These are phyloP conservation scores for Phalacrocorax brasilianus DNA, from an alignment of 2,113 vertebrate species.

Conservation along the genomic window DNA sequence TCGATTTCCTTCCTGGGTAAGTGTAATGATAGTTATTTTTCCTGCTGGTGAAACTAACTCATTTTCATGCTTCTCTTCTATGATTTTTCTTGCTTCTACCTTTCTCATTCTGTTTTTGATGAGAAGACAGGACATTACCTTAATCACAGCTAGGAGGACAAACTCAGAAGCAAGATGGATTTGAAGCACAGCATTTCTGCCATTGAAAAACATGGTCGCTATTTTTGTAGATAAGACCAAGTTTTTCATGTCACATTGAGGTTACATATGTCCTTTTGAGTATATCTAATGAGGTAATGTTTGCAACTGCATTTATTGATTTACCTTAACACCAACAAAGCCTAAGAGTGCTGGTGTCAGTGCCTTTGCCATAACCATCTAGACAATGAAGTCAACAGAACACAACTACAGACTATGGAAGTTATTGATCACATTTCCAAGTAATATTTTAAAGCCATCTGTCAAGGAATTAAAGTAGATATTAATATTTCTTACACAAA, in stretches of 20 bases:
- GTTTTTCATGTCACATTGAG: not conserved
- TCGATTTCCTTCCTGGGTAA: slow-evolving; percentile 97
- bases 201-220: not conserved
- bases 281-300: not conserved
- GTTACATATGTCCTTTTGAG: not conserved
- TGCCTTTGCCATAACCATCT: not conserved
- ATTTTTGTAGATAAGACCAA: not conserved
- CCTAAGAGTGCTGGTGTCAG: not conserved
- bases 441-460: not conserved
- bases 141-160: not conserved
- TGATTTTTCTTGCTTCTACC: not conserved
- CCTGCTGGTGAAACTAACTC: not conserved
- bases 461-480: not conserved
- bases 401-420: not conserved
- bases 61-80: not conserved
- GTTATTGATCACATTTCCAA: not conserved
- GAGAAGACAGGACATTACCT: not conserved
- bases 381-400: not conserved
- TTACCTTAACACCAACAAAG: not conserved
- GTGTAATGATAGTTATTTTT: not conserved
- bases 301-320: not conserved
- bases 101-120: not conserved
- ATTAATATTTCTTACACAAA: not conserved
- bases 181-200: not conserved
- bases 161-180: not conserved